These are phyloP conservation scores for Dicaeum eximium DNA, from an alignment of 2,113 vertebrate genomes.

Conservation along the genomic window DNA sequence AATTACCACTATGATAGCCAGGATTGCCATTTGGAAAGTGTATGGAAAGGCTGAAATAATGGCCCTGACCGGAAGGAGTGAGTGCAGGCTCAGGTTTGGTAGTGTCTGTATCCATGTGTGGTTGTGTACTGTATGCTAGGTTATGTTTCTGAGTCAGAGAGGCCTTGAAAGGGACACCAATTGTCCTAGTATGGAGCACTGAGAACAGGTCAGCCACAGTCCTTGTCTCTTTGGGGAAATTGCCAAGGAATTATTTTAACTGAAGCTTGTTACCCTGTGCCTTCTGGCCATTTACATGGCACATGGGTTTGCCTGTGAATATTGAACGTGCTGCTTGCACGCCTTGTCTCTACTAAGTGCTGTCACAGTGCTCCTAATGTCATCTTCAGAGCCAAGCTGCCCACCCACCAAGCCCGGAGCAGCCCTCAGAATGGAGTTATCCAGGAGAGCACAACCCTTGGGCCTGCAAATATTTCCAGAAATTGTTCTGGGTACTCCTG, in stretches of 20 bases:
- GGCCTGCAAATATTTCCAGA: neutral
- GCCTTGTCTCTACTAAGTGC: neutral
- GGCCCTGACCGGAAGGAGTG: neutral
- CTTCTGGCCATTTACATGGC: neutral
- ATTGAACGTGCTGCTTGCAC: rapidly evolving
- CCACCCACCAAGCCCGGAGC: neutral
- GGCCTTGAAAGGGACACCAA: rapidly evolving
- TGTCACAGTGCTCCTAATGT: neutral
- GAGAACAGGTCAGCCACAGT: neutral
- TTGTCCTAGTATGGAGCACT: neutral
- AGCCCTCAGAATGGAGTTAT: neutral
- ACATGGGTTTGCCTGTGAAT: neutral
- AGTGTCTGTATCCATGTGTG: rapidly evolving
- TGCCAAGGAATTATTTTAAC: neutral
- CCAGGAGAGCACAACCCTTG: neutral
- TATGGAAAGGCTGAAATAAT: neutral
- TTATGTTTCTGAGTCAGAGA: neutral
- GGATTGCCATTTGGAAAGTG: neutral
- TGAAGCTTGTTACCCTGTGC: neutral
- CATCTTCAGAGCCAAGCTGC: neutral
- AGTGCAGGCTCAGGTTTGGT: neutral
- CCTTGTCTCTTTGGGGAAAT: neutral
- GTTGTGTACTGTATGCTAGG: neutral
- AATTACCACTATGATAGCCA: neutral
- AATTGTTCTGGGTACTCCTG: neutral